Evolutionary conservation across 2,888 invertebrate species (phyloP).

Genomic region (Orchesella flavescens): DNA sequence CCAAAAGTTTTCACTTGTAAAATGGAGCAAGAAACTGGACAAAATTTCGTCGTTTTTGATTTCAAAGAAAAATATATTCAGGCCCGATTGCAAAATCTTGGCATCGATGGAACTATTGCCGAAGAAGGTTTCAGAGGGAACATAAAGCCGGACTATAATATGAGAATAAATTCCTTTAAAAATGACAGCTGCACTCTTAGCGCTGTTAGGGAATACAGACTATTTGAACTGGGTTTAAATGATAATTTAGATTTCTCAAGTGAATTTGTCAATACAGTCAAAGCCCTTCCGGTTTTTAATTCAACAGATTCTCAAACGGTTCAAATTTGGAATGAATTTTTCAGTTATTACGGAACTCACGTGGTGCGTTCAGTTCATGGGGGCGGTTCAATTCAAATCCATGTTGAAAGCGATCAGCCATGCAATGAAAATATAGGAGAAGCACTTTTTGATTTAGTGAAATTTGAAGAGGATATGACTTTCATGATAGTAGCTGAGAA

Average conservation of each 20-base stretch:
- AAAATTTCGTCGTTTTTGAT: conserved; percentile 21
- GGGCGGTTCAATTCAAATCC: conserved; percentile 54
- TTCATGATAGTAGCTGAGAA: background rate
- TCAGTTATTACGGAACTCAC: conserved; percentile 62
- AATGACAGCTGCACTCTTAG: conserved; percentile 26
- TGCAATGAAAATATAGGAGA: conserved; percentile 3
- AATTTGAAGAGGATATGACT: conserved; percentile 56
- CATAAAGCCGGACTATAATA: conserved; percentile 22
- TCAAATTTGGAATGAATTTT: conserved; percentile 51
- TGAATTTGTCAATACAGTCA: conserved; percentile 29
- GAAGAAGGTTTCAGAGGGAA: background rate
- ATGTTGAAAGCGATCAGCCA: conserved; percentile 18
- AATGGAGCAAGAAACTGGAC: background rate
- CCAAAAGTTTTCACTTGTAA: conserved; percentile 37
- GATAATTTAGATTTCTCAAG: too few species aligned
- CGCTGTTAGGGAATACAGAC: conserved; percentile 45
- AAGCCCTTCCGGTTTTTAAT: conserved; percentile 34
- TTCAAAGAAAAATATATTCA: conserved; percentile 22
- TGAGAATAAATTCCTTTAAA: conserved; percentile 1
- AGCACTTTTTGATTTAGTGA: conserved; percentile 33
- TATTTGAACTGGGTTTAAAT: conserved; percentile 46
- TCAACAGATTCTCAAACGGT: conserved; percentile 35
- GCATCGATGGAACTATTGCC: conserved; percentile 31
- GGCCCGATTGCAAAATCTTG: background rate
- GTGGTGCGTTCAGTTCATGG: conserved; percentile 52